Evolutionary conservation across 2,888 invertebrate genomes (phyloP).

Genomic region (Lamellibrachia satsuma): DNA sequence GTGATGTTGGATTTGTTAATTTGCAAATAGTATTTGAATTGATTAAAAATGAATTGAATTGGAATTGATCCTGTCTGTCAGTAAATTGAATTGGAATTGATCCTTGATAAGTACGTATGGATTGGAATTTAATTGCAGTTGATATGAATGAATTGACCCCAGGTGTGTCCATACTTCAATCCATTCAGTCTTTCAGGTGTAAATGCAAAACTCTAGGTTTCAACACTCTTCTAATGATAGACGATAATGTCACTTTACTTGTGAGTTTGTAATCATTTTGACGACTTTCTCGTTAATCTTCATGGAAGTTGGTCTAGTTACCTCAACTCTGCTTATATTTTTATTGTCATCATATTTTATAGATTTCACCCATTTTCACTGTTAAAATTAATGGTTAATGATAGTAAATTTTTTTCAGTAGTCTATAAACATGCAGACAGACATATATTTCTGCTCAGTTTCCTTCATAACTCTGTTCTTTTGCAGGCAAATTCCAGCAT

Average conservation of each 20-base stretch:
- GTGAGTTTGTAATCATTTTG: not conserved
- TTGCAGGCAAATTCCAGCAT: not conserved
- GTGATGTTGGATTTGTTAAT: too few species aligned
- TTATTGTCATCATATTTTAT: not conserved
- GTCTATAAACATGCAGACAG: not conserved
- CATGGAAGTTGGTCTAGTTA: too few species aligned
- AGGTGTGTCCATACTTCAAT: not conserved
- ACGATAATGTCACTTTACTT: not conserved
- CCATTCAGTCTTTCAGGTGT: not conserved
- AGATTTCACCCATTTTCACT: too few species aligned
- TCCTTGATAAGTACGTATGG: too few species aligned
- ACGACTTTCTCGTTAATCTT: not conserved
- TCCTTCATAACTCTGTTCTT: not conserved
- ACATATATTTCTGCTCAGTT: not conserved
- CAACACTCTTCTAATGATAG: not conserved
- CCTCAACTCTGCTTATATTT: not conserved
- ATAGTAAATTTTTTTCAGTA: not conserved
- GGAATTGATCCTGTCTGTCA: too few species aligned
- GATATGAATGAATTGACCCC: too few species aligned
- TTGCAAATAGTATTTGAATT: too few species aligned
- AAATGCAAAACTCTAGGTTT: not conserved
- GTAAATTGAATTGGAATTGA: too few species aligned
- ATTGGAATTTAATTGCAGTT: too few species aligned
- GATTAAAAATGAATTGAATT: too few species aligned
- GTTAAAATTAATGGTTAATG: too few species aligned